phyloP scores from a whole-genome alignment of 2,888 invertebrate species.

The Apodemia mormo region DNA sequence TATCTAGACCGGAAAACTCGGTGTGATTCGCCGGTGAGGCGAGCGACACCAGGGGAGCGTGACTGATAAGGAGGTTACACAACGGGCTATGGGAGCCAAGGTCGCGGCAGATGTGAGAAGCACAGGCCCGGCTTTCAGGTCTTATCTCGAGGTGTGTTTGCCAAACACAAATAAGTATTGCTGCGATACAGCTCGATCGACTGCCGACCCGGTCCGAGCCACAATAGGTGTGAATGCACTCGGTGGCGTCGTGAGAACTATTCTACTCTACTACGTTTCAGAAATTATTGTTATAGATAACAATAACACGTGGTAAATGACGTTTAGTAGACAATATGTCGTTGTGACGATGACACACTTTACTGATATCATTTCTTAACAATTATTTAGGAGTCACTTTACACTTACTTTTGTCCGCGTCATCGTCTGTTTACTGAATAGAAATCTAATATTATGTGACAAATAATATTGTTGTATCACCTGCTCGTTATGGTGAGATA shows the following conservation, averaged over 20 bases:
- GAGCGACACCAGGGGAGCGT: conserved; percentile 60
- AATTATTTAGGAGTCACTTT: neutral
- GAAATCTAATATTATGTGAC: neutral
- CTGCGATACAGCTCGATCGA: conserved; percentile 46
- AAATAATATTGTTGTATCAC: too few species aligned
- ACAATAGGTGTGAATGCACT: conserved; percentile 69
- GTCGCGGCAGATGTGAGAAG: conserved; percentile 79
- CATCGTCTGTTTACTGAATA: neutral
- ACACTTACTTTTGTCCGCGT: neutral
- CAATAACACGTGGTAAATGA: conserved; percentile 63
- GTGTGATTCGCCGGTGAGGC: conserved; percentile 62
- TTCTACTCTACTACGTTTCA: conserved; percentile 58
- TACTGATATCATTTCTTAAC: conserved; percentile 6
- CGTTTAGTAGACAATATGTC: conserved; percentile 50
- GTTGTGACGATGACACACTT: conserved; percentile 41
- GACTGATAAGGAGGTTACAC: conserved; percentile 77
- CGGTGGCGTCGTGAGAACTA: conserved; percentile 67
- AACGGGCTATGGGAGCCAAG: conserved; percentile 72
- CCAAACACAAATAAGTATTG: conserved; percentile 70
- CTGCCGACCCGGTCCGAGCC: conserved; percentile 47
- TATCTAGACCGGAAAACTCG: conserved; percentile 74
- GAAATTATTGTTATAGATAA: conserved; percentile 53
- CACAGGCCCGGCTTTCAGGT: conserved; percentile 71
- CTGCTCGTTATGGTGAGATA: too few species aligned
- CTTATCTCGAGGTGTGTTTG: conserved; percentile 73